Conservation (phyloP, 2,888 invertebrate genomes). For the Idaea straminata region DNA sequence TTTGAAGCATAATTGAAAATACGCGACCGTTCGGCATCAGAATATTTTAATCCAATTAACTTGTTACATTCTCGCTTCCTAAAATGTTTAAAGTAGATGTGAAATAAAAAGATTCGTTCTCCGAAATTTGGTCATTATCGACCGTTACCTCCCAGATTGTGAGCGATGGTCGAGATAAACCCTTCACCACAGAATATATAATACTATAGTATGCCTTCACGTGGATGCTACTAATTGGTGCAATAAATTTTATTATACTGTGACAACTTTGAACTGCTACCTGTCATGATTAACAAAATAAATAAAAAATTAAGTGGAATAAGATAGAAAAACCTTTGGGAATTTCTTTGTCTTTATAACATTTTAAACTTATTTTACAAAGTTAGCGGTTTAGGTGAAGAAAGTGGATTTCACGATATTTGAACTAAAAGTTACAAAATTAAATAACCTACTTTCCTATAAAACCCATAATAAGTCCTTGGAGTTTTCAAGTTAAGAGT, state of each 20-base stretch:
- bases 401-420: no score
- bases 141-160: conserved; percentile 78
- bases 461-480: no score
- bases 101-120: conserved; percentile 61
- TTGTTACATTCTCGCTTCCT: conserved; percentile 77
- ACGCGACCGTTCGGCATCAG: conserved; percentile 53
- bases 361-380: not conserved
- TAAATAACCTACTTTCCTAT: no score
- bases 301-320: not conserved
- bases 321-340: not conserved
- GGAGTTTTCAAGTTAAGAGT: no score
- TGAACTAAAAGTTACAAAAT: no score
- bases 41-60: conserved; percentile 76
- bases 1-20: conserved; percentile 55
- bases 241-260: conserved; percentile 71
- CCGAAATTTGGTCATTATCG: conserved; percentile 73
- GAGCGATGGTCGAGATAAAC: conserved; percentile 68
- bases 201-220: conserved; percentile 39
- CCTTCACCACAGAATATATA: conserved; percentile 23
- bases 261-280: conserved; percentile 55
- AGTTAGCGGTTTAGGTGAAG: not conserved
- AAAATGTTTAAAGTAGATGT: conserved; percentile 58
- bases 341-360: not conserved
- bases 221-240: conserved; percentile 76
- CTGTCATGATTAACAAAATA: conserved; percentile 11